Conservation (phyloP, 2,113 vertebrate genomes). For the Neodontobutis hainanensis region DNA sequence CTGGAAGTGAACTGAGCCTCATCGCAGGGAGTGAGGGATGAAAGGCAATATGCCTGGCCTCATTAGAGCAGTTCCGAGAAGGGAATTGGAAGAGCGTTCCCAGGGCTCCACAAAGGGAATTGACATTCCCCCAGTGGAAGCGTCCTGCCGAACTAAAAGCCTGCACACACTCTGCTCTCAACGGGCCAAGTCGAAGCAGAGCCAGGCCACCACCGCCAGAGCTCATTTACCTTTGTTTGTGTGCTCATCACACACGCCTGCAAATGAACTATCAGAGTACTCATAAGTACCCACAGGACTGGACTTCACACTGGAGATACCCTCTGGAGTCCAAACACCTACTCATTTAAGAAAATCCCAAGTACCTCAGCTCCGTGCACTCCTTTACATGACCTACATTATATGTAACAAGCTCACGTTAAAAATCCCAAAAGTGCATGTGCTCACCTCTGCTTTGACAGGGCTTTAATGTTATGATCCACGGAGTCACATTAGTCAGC, state of each 20-base stretch:
- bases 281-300: constrained; percentile 24
- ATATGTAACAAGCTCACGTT: constrained; percentile 45
- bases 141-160: constrained; percentile 60
- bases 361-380: constrained; percentile 19
- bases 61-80: constrained; percentile 77
- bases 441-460: neutral
- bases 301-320: constrained; percentile 21
- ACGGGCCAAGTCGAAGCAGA: constrained; percentile 51
- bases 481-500: constrained; percentile 62
- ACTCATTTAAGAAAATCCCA: constrained; percentile 32
- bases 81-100: constrained; percentile 74
- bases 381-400: constrained; percentile 59
- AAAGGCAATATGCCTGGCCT: constrained; percentile 80
- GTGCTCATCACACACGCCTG: constrained; percentile 52
- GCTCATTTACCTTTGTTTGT: constrained; percentile 66
- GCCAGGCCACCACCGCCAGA: constrained; percentile 48
- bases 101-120: constrained; percentile 77
- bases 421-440: constrained; percentile 16
- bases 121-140: constrained; percentile 74
- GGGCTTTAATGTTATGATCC: constrained; percentile 39
- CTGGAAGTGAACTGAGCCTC: constrained; percentile 66
- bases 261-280: constrained; percentile 42
- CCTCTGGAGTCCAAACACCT: constrained; percentile 20
- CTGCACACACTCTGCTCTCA: constrained; percentile 60
- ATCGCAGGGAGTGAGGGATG: constrained; percentile 73